Base-by-base conservation (phyloP, 2,113 vertebrate species). In the Callaeas wilsoni region DNA sequence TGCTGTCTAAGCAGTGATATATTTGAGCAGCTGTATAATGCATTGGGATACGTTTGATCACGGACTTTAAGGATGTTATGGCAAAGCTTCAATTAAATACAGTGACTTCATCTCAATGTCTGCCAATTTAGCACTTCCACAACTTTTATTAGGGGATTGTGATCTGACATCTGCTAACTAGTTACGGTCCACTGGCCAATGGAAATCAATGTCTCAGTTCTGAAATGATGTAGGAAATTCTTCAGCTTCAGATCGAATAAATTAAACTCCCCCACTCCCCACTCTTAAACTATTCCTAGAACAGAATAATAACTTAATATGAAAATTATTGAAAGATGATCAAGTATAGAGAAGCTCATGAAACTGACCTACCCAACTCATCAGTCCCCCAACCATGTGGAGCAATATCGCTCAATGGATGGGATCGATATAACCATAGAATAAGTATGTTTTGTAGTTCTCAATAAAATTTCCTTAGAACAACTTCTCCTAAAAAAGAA, bases 11-110 rank as follows among this genome's bases (percentile, higher is more conserved):
- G 50, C 42, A 85, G 42, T 55, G 69, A 87, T 90, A 83, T 39
- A 67, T 93, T 80, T 85, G 49, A 94, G 84, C 84, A 88, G 85
- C 85, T 96, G 87, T 62, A 59, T 67, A 89, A 70, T 59, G 47
- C 71, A 67, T 15, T 85, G 59, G 33, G 42, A 73, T 79, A 49
- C 32, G 56, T 91, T 96, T 94, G 84, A 94, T 88, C 75, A 69
- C 15, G 6, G 50, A 62, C 49, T 87, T 78, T 39, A 82, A 76
- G 74, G 71, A 62, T 42, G 35, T 91, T 85, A 65, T 42, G 47
- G 89, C 84, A 94, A 86, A 95, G 47, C 59, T 83, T 93, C 89
- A 91, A 26, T 77, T 94, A 93, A 90, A 80, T 35, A 55, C 60
- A 67, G 50, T 80, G 89, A 91, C 67, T 80, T 93, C 90, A 88